Evolutionary conservation across 2,113 vertebrate genomes (phyloP), one percentile per base, ranked within the genome.

Genomic region (Gavialis gangeticus): DNA sequence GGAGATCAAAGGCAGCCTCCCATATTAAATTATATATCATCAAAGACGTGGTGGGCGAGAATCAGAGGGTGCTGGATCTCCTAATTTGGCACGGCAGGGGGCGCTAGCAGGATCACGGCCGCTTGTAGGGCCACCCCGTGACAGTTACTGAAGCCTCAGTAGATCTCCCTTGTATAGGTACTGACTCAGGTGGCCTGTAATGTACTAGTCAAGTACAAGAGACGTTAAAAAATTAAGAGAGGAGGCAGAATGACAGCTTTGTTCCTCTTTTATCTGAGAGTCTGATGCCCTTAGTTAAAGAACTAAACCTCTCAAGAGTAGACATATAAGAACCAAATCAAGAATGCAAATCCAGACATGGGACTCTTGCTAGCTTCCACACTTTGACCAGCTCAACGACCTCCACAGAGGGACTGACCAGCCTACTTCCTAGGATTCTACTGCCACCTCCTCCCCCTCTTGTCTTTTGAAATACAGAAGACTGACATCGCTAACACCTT

Each of bases 121-220:
- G n/a, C n/a, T n/a, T n/a, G n/a, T n/a, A n/a, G n/a, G n/a, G n/a
- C n/a, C n/a, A n/a, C n/a, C n/a, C n/a, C n/a, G n/a, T n/a, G n/a
- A n/a, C n/a, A n/a, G n/a, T n/a, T n/a, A 37, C 18, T 37, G 67
- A 71, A 30, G 21, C 67, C 30, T 37, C 30, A 19, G 5, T 22
- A 71, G 30, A 22, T 12, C 16, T 83, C 16, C 59, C 37, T 57
- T 22, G 62, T 2, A 66, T 67, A 63, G 64, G 25, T 0, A 0
- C 4, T 6, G 30, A n/a, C 46, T 64, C 79, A 1, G 6, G 67
- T 71, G 56, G 54, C 6, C 11, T 37, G 67, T 27, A 34, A 18
- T 71, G 19, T 21, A 46, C 46, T 46, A 46, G 46, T 9, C 46
- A 22, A 37, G 76, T 30, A 25, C 85, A 75, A 78, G 10, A 67